Base-by-base conservation (phyloP, 2,888 invertebrate genomes). In the Cerceris rybyensis region DNA sequence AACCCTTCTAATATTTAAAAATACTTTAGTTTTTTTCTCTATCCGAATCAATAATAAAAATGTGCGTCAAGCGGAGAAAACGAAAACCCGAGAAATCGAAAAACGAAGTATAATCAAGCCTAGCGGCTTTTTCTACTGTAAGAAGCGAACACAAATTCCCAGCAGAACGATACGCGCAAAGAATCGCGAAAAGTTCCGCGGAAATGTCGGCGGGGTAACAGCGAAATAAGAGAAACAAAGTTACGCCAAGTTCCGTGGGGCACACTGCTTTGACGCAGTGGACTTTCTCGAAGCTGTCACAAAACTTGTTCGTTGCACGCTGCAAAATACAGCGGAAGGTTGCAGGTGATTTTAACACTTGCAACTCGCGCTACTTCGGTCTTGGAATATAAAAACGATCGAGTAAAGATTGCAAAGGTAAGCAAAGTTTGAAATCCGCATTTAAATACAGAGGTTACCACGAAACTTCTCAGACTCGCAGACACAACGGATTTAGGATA, bases 221-320 rank as follows among this genome's bases (percentile, higher is more conserved):
- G 43, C 54, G 64, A 54, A 68, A 74, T 66, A 63, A 63, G 50
- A 59, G 43, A 64, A 58, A 75, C 67, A 66, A 71, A 75, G 75
- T 75, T 75, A 64, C 42, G 13, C 16, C 28, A 63, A 71, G 16
- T 67, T 70, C 46, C 65, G 14, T 64, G 43, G 9, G 46, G 65
- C 61, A 49, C 66, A 61, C 39, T 57, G 13, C 61, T 66, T 64
- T 60, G 57, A 70, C 68, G 66, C 66, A 61, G 64, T 42, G 39
- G 65, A 59, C 75, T 75, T 70, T 69, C 57, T 57, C 54, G 55
- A 54, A 14, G 49, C 41, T 57, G 67, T 61, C 67, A 49, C 52
- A 41, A 57, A 73, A 63, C 50, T 68, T 61, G 57, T 42, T 46
- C 60, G 41, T 39, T 46, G 54, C 61, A 16, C 49, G 14, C 49